These are phyloP conservation scores for Mobula hypostoma DNA, from an alignment of 2,113 vertebrate genomes.

Conservation along the genomic window DNA sequence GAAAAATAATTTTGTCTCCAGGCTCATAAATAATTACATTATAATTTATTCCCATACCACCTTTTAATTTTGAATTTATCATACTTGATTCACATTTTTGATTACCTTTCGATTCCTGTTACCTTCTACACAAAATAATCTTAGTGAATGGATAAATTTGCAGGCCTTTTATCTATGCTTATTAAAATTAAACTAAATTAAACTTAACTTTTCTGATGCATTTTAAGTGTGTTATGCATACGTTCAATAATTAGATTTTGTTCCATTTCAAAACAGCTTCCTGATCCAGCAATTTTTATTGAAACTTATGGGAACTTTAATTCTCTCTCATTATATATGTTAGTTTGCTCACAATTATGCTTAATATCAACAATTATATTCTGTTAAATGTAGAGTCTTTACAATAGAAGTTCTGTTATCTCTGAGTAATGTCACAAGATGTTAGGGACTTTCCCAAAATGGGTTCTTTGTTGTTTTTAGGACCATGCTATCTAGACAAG, in stretches of 20 bases:
- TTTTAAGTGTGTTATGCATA: background rate
- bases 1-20: background rate
- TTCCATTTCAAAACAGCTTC: background rate
- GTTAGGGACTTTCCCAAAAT: background rate
- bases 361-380: background rate
- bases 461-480: background rate
- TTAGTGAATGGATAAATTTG: background rate
- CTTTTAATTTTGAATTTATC: constrained; percentile 6
- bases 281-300: background rate
- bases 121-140: background rate
- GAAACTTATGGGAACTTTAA: background rate
- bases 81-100: background rate
- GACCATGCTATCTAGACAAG: background rate
- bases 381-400: background rate
- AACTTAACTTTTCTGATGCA: background rate
- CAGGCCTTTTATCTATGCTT: too few relatives aligned
- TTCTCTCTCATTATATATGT: background rate
- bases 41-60: background rate
- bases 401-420: background rate
- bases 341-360: background rate
- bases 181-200: background rate
- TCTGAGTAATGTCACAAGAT: background rate
- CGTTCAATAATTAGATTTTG: background rate
- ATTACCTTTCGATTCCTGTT: background rate
- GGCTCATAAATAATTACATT: background rate